phyloP scores from a whole-genome alignment of 1,140 invertebrate species.

The Nymphalis io region DNA sequence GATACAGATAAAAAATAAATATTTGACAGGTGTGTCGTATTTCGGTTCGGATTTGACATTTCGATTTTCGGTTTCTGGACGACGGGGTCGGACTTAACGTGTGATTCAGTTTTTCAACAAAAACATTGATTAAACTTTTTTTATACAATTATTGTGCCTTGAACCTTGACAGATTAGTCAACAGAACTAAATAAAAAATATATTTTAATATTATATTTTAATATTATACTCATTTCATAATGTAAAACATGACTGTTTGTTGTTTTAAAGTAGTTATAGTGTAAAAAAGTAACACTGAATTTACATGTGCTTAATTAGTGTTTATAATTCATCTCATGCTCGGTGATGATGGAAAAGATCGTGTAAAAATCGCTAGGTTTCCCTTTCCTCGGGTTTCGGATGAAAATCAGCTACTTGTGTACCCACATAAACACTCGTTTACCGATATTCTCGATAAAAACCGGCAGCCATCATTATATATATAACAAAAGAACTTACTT shows the following conservation, averaged over 20 bases:
- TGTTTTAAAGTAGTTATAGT: too few relatives aligned
- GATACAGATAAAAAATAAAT: slow-evolving; percentile 55
- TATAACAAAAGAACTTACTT: too few relatives aligned
- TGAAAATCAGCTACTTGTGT: too few relatives aligned
- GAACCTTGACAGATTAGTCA: slow-evolving; percentile 12
- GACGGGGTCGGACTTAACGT: slow-evolving; percentile 45
- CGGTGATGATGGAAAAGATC: too few relatives aligned
- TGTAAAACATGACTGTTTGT: neutral
- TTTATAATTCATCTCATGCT: too few relatives aligned
- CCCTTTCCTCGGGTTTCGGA: too few relatives aligned
- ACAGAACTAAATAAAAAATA: slow-evolving; percentile 9
- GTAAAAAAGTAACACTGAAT: too few relatives aligned
- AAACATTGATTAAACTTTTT: slow-evolving; percentile 62
- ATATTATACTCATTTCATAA: slow-evolving; percentile 18
- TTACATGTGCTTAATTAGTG: too few relatives aligned
- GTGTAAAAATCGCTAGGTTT: too few relatives aligned
- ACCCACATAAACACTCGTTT: too few relatives aligned
- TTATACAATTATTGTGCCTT: slow-evolving; percentile 41
- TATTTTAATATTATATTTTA: slow-evolving; percentile 22
- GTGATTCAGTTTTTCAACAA: slow-evolving; percentile 67
- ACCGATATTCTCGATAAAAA: too few relatives aligned
- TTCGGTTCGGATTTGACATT: slow-evolving; percentile 68
- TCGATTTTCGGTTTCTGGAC: slow-evolving; percentile 53
- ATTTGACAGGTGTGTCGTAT: slow-evolving; percentile 74
- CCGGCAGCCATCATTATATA: too few relatives aligned